Evolutionary conservation across 2,797 vertebrate genomes (phyloP), one percentile per base, ranked within the genome.

Genomic region (Apogon hyalosoma): DNA sequence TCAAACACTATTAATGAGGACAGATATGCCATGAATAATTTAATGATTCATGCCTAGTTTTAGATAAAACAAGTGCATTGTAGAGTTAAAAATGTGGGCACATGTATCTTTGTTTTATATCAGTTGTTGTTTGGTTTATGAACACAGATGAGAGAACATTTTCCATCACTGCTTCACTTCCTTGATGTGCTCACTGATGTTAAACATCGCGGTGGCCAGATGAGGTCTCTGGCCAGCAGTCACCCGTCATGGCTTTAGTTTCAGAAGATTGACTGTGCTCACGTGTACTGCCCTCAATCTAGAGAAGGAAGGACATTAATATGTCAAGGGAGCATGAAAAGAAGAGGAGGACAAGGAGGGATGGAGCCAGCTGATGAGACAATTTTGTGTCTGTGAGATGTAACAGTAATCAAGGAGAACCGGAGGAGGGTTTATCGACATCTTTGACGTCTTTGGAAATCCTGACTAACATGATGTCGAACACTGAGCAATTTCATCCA

Each of bases 281-380:
- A 89, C 75, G 71, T 85, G 84, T 54, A 46, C 82, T 74, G 87
- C 31, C 89, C 88, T 87, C 80, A 73, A 79, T 90, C 86, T 81
- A 54, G 79, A 48, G 62, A 81, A 46, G 67, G 75, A 67, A 67
- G 75, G 85, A 79, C 77, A 56, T 85, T 79, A 73, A 88, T 71
- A 73, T 79, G 83, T 88, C 84, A 79, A 75, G 73, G 72, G 82
- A 80, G 50, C 69, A 81, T 12, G 55, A 53, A 41, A 61, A 64
- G 69, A 53, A 40, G 58, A 57, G 59, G 74, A 59, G 45, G 59
- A 55, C n/a, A 21, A 9, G 19, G 53, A 11, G 48, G 63, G 64
- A 57, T 28, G 59, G 62, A 73, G 77, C 61, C 56, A 67, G 68
- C 70, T 80, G 87, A 88, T 67, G 79, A 81, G 73, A 80, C 64